Evolutionary conservation across 2,888 invertebrate species (phyloP), one percentile per base, ranked within the genome.

Genomic region (Cheilosia pagana): DNA sequence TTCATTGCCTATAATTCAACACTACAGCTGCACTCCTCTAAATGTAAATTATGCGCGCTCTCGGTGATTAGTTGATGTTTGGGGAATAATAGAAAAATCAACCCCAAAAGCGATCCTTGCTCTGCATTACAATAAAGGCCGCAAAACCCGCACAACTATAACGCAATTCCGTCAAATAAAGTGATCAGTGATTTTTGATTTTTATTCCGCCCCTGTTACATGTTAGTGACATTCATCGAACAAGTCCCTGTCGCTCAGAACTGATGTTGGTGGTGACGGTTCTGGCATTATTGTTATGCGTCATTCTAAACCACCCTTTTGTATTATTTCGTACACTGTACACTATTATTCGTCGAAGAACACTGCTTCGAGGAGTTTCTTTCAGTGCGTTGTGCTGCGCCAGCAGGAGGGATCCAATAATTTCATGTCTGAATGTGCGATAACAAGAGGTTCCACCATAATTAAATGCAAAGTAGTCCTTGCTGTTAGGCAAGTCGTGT

Each of bases 391-490:
- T 35, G 35, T 35, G 35, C 12, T 12, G 35, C 35, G 35, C 35
- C 82, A 78, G 82, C 78, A 83, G 78, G 82, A 68, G 78, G 78
- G 78, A 83, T 83, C 67, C 60, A 68, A 70, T 70, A 71, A 57
- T 71, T 71, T 78, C 12, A 78, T 63, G 48, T 62, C 35, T 70
- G 63, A 63, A 48, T 55, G 55, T 78, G 53, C 23, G 35, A 63
- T 28, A 70, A 53, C 16, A 62, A 65, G 55, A 75, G 55, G 65
- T 81, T 76, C 81, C 77, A 81, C 76, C 63, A 72, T 86, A 81
- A 81, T 86, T 86, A 68, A 86, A 86, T 86, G 86, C 86, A 86
- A 86, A 86, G 45, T 77, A 86, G 81, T 67, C 45, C n/a, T 21
- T 50, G 23, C 74, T 87, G 52, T 87, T 81, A 74, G 6, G 23